Conservation (phyloP, 2,797 vertebrate genomes). For the Sebastes matsubarae region DNA sequence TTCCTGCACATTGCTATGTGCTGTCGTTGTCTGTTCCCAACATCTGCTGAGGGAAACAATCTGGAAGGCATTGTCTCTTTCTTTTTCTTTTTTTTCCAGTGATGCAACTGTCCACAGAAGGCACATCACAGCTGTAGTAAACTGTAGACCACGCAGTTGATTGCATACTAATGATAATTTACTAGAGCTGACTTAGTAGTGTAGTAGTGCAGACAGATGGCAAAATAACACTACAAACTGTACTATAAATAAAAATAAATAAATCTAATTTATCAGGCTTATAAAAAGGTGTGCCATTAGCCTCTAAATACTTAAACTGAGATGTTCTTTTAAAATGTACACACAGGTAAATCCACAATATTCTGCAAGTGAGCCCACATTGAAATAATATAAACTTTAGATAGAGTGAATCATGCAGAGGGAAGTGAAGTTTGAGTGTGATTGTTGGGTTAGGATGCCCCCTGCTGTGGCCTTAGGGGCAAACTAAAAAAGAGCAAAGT, state of each 20-base stretch:
- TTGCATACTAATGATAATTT: background rate
- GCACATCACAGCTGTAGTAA: conserved; percentile 35
- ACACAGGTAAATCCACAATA: background rate
- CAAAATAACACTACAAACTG: background rate
- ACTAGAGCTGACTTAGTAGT: background rate
- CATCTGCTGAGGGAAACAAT: conserved; percentile 69
- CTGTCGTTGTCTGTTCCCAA: conserved; percentile 46
- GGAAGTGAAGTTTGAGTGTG: background rate
- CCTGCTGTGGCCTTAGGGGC: background rate
- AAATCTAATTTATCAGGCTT: background rate
- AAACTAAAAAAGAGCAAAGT: background rate
- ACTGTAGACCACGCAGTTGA: conserved; percentile 1
- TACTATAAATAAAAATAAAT: too few relatives aligned
- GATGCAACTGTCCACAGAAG: conserved; percentile 63
- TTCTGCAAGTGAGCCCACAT: background rate
- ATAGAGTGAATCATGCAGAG: background rate
- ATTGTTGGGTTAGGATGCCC: background rate
- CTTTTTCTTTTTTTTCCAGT: conserved; percentile 56
- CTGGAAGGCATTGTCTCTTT: conserved; percentile 72
- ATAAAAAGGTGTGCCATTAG: background rate
- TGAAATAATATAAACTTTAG: background rate
- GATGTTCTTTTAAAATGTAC: background rate
- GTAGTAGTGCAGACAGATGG: background rate
- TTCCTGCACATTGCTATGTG: conserved; percentile 52
- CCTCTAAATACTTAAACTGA: background rate